Percentiles rank a stretch among this genome's conserved stretches.
These are phyloP conservation scores for Heterotis niloticus DNA, from an alignment of 2,113 vertebrate species.

Conservation along the genomic window DNA sequence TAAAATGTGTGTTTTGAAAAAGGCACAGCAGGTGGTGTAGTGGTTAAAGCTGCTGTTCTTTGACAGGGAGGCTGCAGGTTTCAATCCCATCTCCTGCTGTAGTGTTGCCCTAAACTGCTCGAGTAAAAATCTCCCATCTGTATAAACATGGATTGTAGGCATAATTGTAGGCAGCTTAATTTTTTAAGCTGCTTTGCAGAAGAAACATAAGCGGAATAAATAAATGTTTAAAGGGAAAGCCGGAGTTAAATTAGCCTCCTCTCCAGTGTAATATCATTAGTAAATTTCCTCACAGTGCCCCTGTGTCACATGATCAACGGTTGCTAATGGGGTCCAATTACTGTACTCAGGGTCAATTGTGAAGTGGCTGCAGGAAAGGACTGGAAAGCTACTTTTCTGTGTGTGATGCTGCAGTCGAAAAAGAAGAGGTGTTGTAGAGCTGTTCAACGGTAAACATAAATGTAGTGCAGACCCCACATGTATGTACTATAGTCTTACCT, in stretches of 20 bases:
- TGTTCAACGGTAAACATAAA: not conserved
- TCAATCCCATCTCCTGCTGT: too few relatives aligned
- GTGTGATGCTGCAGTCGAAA: not conserved
- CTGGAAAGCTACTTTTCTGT: not conserved
- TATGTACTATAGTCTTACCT: too few relatives aligned
- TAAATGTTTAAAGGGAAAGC: not conserved
- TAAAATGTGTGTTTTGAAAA: too few relatives aligned
- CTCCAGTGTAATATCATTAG: not conserved
- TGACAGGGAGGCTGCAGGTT: too few relatives aligned
- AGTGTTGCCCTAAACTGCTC: too few relatives aligned
- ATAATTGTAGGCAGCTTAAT: too few relatives aligned
- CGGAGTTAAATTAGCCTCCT: not conserved
- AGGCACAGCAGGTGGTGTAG: too few relatives aligned
- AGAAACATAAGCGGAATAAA: not conserved
- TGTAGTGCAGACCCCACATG: too few relatives aligned
- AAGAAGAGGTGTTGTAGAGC: not conserved
- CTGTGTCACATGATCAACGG: conserved; percentile 7
- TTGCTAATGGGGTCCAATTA: conserved; percentile 16
- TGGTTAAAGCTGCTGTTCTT: too few relatives aligned
- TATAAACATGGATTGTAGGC: not conserved
- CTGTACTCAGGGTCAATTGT: not conserved
- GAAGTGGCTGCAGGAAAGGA: not conserved
- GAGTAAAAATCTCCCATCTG: not conserved
- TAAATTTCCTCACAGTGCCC: conserved; percentile 8
- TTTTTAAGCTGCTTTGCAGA: not conserved